phyloP scores from a whole-genome alignment of 2,888 invertebrate species.

The Alcis repandata region DNA sequence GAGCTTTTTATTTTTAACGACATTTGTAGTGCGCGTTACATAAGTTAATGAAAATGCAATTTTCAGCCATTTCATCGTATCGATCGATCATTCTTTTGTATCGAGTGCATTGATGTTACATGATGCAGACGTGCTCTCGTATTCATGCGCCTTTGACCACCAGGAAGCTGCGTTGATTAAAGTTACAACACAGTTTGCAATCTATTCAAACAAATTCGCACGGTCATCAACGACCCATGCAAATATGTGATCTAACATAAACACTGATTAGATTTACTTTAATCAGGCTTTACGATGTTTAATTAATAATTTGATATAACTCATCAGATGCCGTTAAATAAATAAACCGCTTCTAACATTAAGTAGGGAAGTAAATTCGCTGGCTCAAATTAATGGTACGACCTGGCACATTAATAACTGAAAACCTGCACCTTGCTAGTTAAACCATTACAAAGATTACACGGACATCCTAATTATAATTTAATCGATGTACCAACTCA shows the following conservation, averaged over 20 bases:
- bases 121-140: constrained; percentile 51
- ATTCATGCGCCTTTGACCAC: constrained; percentile 48
- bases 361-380: constrained; percentile 7
- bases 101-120: constrained; percentile 53
- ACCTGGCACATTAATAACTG: constrained; percentile 30
- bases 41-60: constrained; percentile 33
- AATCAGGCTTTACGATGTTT: constrained; percentile 25
- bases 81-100: constrained; percentile 62
- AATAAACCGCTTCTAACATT: constrained; percentile 8
- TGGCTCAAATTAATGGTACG: constrained; percentile 19
- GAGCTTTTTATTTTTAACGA: background rate
- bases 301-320: constrained; percentile 18
- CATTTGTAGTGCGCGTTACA: background rate
- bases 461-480: constrained; percentile 40
- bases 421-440: constrained; percentile 35
- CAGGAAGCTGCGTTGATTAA: constrained; percentile 47
- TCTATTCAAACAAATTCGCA: constrained; percentile 43
- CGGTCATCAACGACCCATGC: constrained; percentile 26
- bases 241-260: constrained; percentile 7
- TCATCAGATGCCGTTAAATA: constrained; percentile 3
- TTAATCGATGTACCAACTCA: constrained; percentile 36
- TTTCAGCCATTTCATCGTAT: constrained; percentile 34
- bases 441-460: constrained; percentile 37
- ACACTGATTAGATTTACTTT: constrained; percentile 14
- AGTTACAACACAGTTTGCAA: constrained; percentile 39